These are phyloP conservation scores for Archips xylosteana DNA, from an alignment of 2,888 invertebrate species.

Conservation along the genomic window DNA sequence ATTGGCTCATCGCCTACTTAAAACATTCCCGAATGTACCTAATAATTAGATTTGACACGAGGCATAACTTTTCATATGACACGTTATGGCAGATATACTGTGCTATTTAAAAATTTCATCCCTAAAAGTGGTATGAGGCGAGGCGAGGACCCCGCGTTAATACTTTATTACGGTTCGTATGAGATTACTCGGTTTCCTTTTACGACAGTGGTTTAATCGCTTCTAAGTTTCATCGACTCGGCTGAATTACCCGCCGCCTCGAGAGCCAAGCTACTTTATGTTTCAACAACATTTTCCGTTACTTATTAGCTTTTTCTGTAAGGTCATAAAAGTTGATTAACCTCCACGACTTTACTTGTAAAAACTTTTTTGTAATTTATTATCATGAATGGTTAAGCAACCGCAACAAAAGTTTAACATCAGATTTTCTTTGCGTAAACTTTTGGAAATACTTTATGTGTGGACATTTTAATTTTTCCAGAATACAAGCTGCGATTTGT, in stretches of 20 bases:
- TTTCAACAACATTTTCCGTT: constrained; percentile 45
- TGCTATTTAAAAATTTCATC: constrained; percentile 41
- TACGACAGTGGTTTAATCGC: constrained; percentile 73
- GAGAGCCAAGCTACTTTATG: constrained; percentile 44
- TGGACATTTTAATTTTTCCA: background rate
- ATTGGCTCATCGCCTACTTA: constrained; percentile 13
- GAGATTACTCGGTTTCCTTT: constrained; percentile 68
- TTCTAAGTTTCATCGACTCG: constrained; percentile 61
- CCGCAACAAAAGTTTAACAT: constrained; percentile 12
- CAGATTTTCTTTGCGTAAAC: background rate
- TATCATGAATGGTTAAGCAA: constrained; percentile 31
- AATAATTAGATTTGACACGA: constrained; percentile 2
- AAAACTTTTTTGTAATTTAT: constrained; percentile 39
- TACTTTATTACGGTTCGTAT: constrained; percentile 70
- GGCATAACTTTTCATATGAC: constrained; percentile 6
- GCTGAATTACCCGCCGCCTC: constrained; percentile 41
- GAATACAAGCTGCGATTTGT: background rate
- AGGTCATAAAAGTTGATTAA: constrained; percentile 42
- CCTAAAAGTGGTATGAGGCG: constrained; percentile 49
- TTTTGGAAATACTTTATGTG: background rate
- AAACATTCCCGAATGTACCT: background rate
- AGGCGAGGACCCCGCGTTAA: constrained; percentile 56
- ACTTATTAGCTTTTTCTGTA: constrained; percentile 43
- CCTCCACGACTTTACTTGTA: constrained; percentile 37
- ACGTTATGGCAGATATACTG: background rate